Conservation (phyloP, 2,888 invertebrate species). For the Cepaea hortensis region DNA sequence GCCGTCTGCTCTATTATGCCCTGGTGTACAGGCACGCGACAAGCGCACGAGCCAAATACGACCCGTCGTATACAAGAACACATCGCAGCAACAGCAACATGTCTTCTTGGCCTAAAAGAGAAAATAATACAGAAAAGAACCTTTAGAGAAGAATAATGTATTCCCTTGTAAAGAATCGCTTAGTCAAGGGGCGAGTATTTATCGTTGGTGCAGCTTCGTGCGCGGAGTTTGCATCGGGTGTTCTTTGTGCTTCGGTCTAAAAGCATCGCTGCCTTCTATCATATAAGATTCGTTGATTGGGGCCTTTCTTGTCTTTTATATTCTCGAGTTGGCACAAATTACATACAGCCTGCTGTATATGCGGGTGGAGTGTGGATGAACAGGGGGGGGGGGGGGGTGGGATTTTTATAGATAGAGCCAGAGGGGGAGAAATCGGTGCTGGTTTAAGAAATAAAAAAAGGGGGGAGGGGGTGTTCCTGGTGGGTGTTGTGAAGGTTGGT, state of each 20-base stretch:
- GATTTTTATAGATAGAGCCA: no score
- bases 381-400: no score
- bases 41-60: not conserved
- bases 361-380: no score
- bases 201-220: not conserved
- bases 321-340: not conserved
- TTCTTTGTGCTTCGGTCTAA: not conserved
- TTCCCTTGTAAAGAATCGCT: not conserved
- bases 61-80: not conserved
- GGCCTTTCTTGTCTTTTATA: no score
- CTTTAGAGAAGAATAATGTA: not conserved
- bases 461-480: no score
- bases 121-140: not conserved
- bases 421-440: no score
- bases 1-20: slow-evolving; percentile 28
- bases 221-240: not conserved
- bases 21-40: slow-evolving; percentile 33
- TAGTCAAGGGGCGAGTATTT: not conserved
- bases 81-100: slow-evolving; percentile 7
- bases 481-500: no score
- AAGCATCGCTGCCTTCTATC: not conserved
- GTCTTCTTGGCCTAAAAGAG: not conserved
- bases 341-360: not conserved
- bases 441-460: no score
- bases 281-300: no score